Conservation (phyloP, 2,113 vertebrate genomes). For the Psammodynastes pulverulentus region DNA sequence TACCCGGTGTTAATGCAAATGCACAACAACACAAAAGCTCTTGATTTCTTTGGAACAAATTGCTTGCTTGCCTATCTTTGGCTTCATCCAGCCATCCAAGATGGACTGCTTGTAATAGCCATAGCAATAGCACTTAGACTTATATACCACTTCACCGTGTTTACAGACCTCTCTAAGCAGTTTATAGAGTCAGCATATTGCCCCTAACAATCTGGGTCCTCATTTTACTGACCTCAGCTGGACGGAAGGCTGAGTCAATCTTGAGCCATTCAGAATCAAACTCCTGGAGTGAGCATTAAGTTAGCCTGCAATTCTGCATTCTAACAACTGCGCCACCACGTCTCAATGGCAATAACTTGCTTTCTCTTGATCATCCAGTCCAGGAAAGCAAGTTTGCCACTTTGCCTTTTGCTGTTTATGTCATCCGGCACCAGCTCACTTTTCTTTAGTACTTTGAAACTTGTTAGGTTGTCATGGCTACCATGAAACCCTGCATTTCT, state of each 20-base stretch:
- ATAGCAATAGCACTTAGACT: too few relatives aligned
- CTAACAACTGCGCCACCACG: too few relatives aligned
- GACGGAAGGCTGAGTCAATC: too few relatives aligned
- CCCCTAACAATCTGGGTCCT: too few relatives aligned
- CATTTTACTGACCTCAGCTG: too few relatives aligned
- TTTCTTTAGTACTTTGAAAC: background rate
- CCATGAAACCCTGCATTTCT: background rate
- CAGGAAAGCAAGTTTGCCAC: background rate
- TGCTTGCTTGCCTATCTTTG: background rate
- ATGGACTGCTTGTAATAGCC: background rate
- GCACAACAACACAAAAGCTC: background rate
- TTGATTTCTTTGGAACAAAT: background rate
- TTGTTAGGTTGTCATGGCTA: background rate
- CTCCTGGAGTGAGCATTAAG: too few relatives aligned
- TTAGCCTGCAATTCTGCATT: too few relatives aligned
- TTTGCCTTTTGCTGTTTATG: background rate
- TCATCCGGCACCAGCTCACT: background rate
- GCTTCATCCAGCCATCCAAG: background rate
- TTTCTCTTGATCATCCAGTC: background rate
- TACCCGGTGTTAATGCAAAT: background rate
- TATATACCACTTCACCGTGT: too few relatives aligned
- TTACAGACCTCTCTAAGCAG: too few relatives aligned
- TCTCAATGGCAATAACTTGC: background rate
- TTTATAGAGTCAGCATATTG: too few relatives aligned
- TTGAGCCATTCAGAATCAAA: too few relatives aligned